Evolutionary conservation across 2,797 vertebrate genomes (phyloP), one percentile per base, ranked within the genome.

Genomic region (Chrosomus eos): DNA sequence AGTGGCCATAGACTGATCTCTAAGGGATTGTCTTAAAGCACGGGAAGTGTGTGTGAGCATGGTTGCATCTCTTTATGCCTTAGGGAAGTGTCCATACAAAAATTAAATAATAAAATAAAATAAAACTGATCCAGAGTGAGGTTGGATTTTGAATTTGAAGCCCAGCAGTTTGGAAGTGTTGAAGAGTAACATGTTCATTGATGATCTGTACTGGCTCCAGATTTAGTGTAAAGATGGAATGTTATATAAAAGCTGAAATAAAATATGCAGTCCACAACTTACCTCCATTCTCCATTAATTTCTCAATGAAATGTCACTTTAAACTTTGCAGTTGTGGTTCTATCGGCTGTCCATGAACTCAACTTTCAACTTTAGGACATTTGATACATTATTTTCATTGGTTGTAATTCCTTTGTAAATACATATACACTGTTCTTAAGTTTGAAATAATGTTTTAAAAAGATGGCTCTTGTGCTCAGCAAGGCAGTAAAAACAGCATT

Each of bases 1-100:
- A 70, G 23, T 23, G 23, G 71, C 70, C 76, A 48, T n/a, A 45
- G 45, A 45, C 67, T 66, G 23, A 87, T 80, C 75, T 60, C 36
- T 38, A 58, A 58, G 75, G 68, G 6, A 55, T 75, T 70, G 68
- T 66, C 43, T 66, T 77, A 72, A 64, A 36, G 51, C 18, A 19
- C 28, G 40, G 81, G 19, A 18, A 6, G 58, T 58, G 64, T 79
- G 38, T 80, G 19, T 53, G 45, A 55, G 45, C 19, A 55, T 43
- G 45, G 77, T 67, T 62, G 51, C 64, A 33, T 71, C n/a, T 84
- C 70, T 40, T 40, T 64, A 62, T 75, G 51, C 62, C 53, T 53
- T 18, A 23, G 31, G 64, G 14, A 45, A 82, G 62, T 68, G 70
- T 55, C 74, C 33, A 67, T 31, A 23, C 3, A n/a, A 77, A 66